Evolutionary conservation across 2,797 vertebrate species (phyloP).

Genomic region (Chelonia mydas): DNA sequence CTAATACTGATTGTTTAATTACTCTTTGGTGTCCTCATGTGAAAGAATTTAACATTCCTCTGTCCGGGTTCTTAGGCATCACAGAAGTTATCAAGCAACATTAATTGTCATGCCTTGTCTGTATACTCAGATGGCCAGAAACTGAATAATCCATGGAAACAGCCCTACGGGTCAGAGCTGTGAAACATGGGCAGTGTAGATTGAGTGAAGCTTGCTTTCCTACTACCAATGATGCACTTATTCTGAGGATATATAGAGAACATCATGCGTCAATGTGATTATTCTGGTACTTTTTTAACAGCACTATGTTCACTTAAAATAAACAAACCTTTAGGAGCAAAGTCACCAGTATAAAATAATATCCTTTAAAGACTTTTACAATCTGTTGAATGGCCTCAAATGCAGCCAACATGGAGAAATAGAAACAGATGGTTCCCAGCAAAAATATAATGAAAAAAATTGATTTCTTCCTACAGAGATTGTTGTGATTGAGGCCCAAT

Average conservation of each 20-base stretch:
- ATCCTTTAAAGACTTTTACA: background rate
- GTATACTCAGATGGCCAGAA: accelerated
- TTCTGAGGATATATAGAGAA: background rate
- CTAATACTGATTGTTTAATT: background rate
- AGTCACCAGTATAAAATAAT: background rate
- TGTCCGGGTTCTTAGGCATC: background rate
- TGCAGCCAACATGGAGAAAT: background rate
- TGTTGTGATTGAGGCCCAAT: background rate
- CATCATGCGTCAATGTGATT: background rate
- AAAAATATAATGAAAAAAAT: background rate
- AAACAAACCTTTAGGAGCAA: background rate
- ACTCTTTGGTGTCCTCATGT: background rate
- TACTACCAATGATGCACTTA: background rate
- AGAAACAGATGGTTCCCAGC: background rate
- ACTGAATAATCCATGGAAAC: accelerated
- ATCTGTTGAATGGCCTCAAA: background rate
- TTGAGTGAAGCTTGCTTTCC: background rate
- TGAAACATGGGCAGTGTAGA: background rate
- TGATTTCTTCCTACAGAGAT: background rate
- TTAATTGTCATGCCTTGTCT: accelerated
- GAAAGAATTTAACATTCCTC: background rate
- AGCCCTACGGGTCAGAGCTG: background rate
- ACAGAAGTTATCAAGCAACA: background rate
- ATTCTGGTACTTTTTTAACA: background rate
- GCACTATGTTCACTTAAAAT: background rate